Base-by-base conservation (phyloP, 2,797 vertebrate species). In the Streptopelia turtur region DNA sequence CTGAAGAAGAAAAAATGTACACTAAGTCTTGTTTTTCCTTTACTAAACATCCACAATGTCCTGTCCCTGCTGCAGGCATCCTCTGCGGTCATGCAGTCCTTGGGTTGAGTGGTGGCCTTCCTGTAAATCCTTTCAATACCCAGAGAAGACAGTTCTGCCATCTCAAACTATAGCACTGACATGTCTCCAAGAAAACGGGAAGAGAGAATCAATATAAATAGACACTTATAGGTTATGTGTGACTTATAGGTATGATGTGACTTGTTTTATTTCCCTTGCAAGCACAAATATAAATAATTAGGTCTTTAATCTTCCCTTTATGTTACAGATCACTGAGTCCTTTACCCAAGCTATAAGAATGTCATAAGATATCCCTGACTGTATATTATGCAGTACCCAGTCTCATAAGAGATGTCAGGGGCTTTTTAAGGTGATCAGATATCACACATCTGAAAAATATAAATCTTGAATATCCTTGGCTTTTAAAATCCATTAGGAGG, bases 21-120 rank as follows among this genome's bases (percentile, higher is more conserved):
- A 2, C 18, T 22, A 10, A 41, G 7, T 16, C 37, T 79, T 5
- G 2, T 18, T 64, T 41, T 52, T 13, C 25, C 37, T 87, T 71
- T 66, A 30, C 24, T 83, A 55, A 79, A 41, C 2, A 11, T 69
- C 49, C 37, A 39, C 10, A 3, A 15, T 28, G 5, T 31, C 64
- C 37, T 65, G 17, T 23, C 7, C 37, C 12, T 1, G 2, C 64
- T 63, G 31, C 6, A 4, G 33, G 33, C 43, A 66, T n/a, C 56
- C 39, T 45, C 52, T 57, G 37, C 0, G 0, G 35, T 27, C 23
- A 30, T 2, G 0, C 5, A 2, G 37, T 28, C 6, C 0, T 45
- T 50, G 41, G 33, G 16, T 22, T 61, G 56, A 57, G 47, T 25
- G 8, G 23, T 47, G 13, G 8, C 2, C 1, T 35, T 90, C 30